Evolutionary conservation across 2,888 invertebrate genomes (phyloP).

Genomic region (Matsumyia berberina): DNA sequence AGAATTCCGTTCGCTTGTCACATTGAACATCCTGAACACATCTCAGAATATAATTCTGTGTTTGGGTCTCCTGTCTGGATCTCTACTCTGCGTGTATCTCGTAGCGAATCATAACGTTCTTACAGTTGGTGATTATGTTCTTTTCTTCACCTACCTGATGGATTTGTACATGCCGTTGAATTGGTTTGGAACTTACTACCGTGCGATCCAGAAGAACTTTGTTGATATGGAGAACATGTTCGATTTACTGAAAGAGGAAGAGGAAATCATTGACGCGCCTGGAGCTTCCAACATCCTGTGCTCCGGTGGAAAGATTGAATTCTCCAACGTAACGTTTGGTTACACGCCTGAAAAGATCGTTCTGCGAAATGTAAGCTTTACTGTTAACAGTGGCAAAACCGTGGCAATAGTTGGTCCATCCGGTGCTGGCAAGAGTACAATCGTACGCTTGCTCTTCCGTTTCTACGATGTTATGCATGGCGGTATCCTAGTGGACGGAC

Average conservation of each 20-base stretch:
- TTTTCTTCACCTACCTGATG: conserved; percentile 97
- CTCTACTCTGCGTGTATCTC: conserved; percentile 94
- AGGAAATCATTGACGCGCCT: conserved; percentile 93
- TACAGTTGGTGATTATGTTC: conserved; percentile 97
- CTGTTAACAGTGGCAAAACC: conserved; percentile 93
- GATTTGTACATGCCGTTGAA: conserved; percentile 98
- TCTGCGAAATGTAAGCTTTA: conserved; percentile 91
- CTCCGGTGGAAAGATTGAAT: conserved; percentile 91
- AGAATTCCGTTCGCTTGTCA: conserved; percentile 94
- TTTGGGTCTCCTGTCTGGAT: conserved; percentile 93
- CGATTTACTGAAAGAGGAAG: conserved; percentile 93
- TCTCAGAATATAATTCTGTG: conserved; percentile 96
- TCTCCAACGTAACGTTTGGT: conserved; percentile 94
- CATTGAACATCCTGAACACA: conserved; percentile 95
- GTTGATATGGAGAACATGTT: conserved; percentile 99
- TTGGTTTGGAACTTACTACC: conserved; percentile 99
- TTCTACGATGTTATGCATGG: conserved; percentile 98
- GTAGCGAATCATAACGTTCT: conserved; percentile 89
- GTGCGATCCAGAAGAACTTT: conserved; percentile 98
- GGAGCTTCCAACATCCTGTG: conserved; percentile 89
- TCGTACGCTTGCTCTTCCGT: conserved; percentile 96
- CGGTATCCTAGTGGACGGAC: conserved; percentile 93
- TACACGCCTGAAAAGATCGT: conserved; percentile 92
- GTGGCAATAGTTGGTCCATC: conserved; percentile 95
- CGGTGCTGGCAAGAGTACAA: conserved; percentile 97